Evolutionary conservation across 2,113 vertebrate genomes (phyloP).

Genomic region (Erythrocebus patas): DNA sequence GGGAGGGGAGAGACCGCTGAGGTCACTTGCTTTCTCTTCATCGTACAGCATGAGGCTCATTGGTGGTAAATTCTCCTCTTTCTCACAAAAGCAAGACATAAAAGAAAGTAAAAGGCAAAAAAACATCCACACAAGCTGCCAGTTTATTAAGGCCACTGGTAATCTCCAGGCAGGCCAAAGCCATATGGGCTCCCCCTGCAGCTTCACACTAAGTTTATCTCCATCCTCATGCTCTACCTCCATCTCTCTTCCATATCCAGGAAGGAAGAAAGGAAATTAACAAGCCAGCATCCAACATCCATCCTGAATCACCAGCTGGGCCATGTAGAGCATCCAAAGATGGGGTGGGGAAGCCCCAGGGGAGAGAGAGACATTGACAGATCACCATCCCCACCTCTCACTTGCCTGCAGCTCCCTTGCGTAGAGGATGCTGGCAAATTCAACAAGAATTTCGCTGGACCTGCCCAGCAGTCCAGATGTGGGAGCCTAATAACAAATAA

Average conservation of each 20-base stretch:
- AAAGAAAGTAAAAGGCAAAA: not conserved
- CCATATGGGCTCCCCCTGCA: conserved; percentile 13
- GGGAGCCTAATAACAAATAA: not conserved
- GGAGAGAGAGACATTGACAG: not conserved
- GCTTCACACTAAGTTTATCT: conserved; percentile 27
- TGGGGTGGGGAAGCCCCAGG: not conserved
- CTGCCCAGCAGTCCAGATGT: not conserved
- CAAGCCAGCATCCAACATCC: not conserved
- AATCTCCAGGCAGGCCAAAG: conserved; percentile 40
- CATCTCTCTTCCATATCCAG: not conserved
- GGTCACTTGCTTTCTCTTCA: conserved; percentile 14
- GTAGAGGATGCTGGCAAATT: not conserved
- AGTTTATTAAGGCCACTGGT: not conserved
- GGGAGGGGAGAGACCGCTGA: not conserved
- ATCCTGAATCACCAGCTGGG: not conserved
- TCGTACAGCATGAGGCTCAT: not conserved
- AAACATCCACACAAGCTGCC: not conserved
- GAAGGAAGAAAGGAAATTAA: conserved; percentile 5
- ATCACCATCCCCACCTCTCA: not conserved
- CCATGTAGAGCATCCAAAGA: not conserved
- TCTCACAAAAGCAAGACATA: not conserved
- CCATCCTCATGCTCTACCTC: not conserved
- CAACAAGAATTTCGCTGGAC: not conserved
- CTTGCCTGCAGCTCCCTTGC: not conserved
- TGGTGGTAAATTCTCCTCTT: not conserved